Base-by-base conservation (phyloP, 1,140 invertebrate genomes). In the Drosophila littoralis region DNA sequence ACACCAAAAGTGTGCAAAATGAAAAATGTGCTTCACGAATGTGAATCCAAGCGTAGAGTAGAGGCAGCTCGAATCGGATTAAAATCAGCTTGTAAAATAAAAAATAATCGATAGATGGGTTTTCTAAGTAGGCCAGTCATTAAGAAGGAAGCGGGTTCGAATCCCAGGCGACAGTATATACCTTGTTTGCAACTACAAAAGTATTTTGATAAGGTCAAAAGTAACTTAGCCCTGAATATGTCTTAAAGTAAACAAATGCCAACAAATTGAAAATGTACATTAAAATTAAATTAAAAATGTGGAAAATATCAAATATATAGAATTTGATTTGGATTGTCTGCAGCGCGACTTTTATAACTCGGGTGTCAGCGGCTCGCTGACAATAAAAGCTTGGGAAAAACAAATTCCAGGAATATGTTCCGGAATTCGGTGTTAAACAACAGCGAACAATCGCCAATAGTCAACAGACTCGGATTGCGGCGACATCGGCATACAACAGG, bases 381-480 rank as follows among this genome's bases (percentile, higher is more conserved):
- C 67, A 75, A 79, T 52, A 85, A 78, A 72, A 77, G 80, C 86
- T 81, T 90, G 88, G 88, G 88, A 90, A 90, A 90, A 90, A 81
- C 75, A 79, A 77, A 70, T 90, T 90, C 88, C 86, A 79, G 85
- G 88, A 90, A 90, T 90, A 90, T 86, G 80, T 86, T 86, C 88
- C 88, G 88, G 88, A 90, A 90, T 90, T 90, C 77, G 78, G 75
- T 86, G 86, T 77, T 86, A 83, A 84, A 78, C 80, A 83, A 60
- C 70, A 79, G 61, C 52, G 75, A 72, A 59, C 66, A 61, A 75
- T 70, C 60, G 64, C 36, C 61, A 61, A 45, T 65, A 63, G 63
- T 54, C 54, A 79, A 71, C 75, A 66, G 17, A 61, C 69, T 81
- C 79, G 45, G 64, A 42, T 81, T 81, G 67, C 79, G 79, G 69